Percentiles rank a stretch among this genome's conserved stretches.
phyloP scores from a whole-genome alignment of 1,140 invertebrate species.

The Caenorhabditis brenneri region DNA sequence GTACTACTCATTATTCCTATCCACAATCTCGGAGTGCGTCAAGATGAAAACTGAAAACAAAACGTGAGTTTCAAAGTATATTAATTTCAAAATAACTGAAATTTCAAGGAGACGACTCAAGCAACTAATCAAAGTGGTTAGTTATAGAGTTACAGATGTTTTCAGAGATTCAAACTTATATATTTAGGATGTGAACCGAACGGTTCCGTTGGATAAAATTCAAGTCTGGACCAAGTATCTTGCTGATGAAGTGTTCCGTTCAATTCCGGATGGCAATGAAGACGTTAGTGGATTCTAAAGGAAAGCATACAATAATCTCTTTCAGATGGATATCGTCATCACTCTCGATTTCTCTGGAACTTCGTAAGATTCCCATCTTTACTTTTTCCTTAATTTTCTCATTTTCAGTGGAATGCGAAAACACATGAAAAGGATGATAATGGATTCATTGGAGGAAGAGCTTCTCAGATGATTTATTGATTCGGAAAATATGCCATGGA shows the following conservation, averaged over 20 bases:
- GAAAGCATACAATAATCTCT: not conserved
- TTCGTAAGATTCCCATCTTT: not conserved
- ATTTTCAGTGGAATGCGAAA: conserved; percentile 12
- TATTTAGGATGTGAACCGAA: conserved; percentile 13
- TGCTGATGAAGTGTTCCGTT: conserved; percentile 23
- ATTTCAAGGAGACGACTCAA: not conserved
- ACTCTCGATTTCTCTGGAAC: conserved; percentile 29
- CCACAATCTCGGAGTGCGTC: not conserved
- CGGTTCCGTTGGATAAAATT: conserved; percentile 15
- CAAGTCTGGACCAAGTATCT: not conserved
- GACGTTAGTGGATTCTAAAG: not conserved
- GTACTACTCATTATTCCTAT: conserved; percentile 8
- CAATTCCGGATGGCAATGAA: conserved; percentile 1
- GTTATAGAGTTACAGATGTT: not conserved
- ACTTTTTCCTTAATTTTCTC: not conserved
- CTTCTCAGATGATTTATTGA: conserved; percentile 41
- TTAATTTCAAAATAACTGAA: no score
- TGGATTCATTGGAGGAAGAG: conserved; percentile 34
- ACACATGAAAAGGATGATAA: not conserved
- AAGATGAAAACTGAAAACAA: conserved; percentile 24
- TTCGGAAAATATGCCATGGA: conserved; percentile 3
- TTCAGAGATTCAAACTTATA: not conserved
- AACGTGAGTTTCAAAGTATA: not conserved
- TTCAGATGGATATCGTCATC: conserved; percentile 7
- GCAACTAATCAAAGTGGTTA: conserved; percentile 39